Evolutionary conservation across 2,888 invertebrate genomes (phyloP).

Genomic region (Tortricodes alternella): DNA sequence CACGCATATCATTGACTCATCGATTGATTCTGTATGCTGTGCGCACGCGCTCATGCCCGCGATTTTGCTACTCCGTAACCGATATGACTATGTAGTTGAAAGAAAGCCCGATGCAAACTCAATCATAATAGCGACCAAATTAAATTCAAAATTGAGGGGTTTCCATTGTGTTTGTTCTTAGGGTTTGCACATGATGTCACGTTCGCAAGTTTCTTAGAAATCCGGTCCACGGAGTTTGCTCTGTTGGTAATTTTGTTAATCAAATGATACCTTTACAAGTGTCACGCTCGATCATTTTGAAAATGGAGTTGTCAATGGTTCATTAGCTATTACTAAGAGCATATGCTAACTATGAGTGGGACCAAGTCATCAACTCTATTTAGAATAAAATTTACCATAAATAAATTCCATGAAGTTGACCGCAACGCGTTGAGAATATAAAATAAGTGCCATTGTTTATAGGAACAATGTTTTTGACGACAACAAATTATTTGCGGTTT

Average conservation of each 20-base stretch:
- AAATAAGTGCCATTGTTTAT: slow-evolving; percentile 12
- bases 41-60: not conserved
- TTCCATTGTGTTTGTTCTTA: too few relatives aligned
- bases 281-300: too few relatives aligned
- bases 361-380: not conserved
- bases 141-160: too few relatives aligned
- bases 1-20: slow-evolving; percentile 1
- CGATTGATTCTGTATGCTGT: slow-evolving; percentile 1
- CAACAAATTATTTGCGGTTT: not conserved
- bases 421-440: slow-evolving; percentile 7
- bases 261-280: not conserved
- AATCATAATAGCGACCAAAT: too few relatives aligned
- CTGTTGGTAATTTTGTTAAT: not conserved
- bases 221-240: not conserved
- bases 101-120: too few relatives aligned
- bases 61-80: too few relatives aligned
- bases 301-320: too few relatives aligned
- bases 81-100: not conserved
- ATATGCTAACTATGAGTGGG: too few relatives aligned
- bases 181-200: slow-evolving; percentile 21
- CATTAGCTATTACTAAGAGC: too few relatives aligned
- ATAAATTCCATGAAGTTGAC: not conserved
- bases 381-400: not conserved
- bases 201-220: slow-evolving; percentile 2
- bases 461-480: slow-evolving; percentile 14